phyloP scores from a whole-genome alignment of 2,797 vertebrate genomes.

The Eupleurogrammus muticus region DNA sequence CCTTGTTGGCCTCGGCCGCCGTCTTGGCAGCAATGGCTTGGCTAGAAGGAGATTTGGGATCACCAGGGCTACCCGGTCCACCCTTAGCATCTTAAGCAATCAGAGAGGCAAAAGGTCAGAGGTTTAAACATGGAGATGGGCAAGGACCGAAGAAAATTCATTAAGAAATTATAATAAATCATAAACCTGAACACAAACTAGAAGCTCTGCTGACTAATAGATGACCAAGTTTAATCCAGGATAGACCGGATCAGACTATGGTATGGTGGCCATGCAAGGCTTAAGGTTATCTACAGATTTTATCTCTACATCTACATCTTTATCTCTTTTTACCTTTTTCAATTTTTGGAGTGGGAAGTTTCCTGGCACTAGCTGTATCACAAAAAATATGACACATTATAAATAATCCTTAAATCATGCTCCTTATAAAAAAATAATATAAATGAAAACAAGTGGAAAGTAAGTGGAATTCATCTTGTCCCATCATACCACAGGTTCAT shows the following conservation, averaged over 20 bases:
- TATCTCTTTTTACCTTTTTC: constrained; percentile 69
- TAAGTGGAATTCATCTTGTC: not conserved
- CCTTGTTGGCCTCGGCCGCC: constrained; percentile 88
- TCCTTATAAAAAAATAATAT: not conserved
- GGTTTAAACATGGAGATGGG: not conserved
- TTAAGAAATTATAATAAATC: not conserved
- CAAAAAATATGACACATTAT: constrained; percentile 62
- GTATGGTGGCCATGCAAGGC: constrained; percentile 7
- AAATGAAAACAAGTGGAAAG: not conserved
- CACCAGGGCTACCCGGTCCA: constrained; percentile 94
- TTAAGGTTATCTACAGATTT: constrained; percentile 8
- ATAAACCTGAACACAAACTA: not conserved
- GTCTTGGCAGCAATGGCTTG: constrained; percentile 87
- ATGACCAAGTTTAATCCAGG: constrained; percentile 55
- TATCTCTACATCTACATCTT: not conserved
- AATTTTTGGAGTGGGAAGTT: constrained; percentile 74
- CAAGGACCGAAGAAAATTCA: not conserved
- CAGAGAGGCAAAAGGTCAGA: constrained; percentile 32
- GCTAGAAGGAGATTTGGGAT: constrained; percentile 90
- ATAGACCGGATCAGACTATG: constrained; percentile 49
- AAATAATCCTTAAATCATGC: constrained; percentile 27
- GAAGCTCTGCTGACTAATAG: constrained; percentile 36
- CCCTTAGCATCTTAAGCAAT: constrained; percentile 86
- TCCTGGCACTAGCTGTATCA: constrained; percentile 79
- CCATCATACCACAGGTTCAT: not conserved